phyloP scores from a whole-genome alignment of 1,140 invertebrate genomes.

The Drosophila lacertosa region DNA sequence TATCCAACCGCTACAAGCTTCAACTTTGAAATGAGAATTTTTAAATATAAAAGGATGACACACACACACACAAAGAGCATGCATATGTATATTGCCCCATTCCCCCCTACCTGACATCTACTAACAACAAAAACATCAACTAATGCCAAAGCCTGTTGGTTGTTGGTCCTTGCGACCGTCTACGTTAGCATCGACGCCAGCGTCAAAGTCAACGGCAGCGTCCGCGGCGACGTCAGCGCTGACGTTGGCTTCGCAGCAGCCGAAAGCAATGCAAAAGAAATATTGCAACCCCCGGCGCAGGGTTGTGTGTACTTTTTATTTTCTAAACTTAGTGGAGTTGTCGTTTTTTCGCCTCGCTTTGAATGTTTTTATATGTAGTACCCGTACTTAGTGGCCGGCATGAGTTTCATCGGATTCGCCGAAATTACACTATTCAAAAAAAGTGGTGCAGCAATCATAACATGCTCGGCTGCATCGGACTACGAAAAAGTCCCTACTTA shows the following conservation, averaged over 20 bases:
- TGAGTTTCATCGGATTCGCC: slow-evolving; percentile 69
- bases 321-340: slow-evolving; percentile 59
- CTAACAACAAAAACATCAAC: slow-evolving; percentile 71
- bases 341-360: slow-evolving; percentile 20
- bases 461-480: background rate
- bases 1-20: slow-evolving; percentile 41
- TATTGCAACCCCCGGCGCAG: slow-evolving; percentile 71
- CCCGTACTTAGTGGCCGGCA: slow-evolving; percentile 48
- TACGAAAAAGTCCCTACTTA: no score
- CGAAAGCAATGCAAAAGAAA: slow-evolving; percentile 70
- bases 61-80: slow-evolving; percentile 20
- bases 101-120: slow-evolving; percentile 49
- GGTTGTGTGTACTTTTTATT: slow-evolving; percentile 65
- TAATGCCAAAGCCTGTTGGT: slow-evolving; percentile 31
- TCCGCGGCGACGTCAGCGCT: slow-evolving; percentile 1
- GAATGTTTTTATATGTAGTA: slow-evolving; percentile 19
- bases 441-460: background rate
- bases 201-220: no score
- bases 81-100: background rate
- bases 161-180: slow-evolving; percentile 1
- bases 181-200: background rate
- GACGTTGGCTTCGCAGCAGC: slow-evolving; percentile 28
- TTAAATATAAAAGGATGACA: slow-evolving; percentile 80
- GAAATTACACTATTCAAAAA: slow-evolving; percentile 48
- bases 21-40: slow-evolving; percentile 82